Base-by-base conservation (phyloP, 2,113 vertebrate species). In the Eleginops maclovinus region DNA sequence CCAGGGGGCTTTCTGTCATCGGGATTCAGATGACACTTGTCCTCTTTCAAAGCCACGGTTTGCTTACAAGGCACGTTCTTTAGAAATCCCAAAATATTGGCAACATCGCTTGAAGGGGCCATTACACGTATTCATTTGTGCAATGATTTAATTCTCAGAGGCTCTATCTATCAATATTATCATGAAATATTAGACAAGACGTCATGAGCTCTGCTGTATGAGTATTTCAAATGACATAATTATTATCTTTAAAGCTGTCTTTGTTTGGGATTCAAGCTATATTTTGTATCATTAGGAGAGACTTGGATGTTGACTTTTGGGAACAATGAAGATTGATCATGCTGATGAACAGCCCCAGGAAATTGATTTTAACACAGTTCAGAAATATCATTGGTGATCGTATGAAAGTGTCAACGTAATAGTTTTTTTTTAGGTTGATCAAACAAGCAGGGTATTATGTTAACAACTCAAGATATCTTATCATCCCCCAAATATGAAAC, bases 311-410 rank as follows among this genome's bases (percentile, higher is more conserved):
- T 74, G 44, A 66, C 71, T 66, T 73, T 55, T 53, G 31, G 16
- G 21, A 67, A 75, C 21, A 68, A 72, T 78, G 24, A 84, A 47
- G 63, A 79, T 73, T 71, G 53, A 78, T 70, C 53, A 51, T 14
- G 60, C 15, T 51, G 70, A 65, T 19, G 7, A 66, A 36, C 19
- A 21, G 58, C 17, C 72, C 16, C 44, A 63, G n/a, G 24, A 64
- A n/a, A 73, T 51, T 4, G 40, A 72, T 63, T 77, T 70, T 10
- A 79, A 59, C 40, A 53, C 13, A 46, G 16, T 22, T 44, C 22
- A 28, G 53, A 22, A 14, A 6, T 58, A 72, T 36, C 68, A 46
- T 15, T 16, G 10, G 46, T 40, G 41, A 31, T 2, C 44, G 17
- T 5, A 7, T 62, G 40, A 21, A 54, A 55, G 26, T 19, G 7